These are phyloP conservation scores for Heliconius erato DNA, from an alignment of 2,888 invertebrate genomes.

Conservation along the genomic window DNA sequence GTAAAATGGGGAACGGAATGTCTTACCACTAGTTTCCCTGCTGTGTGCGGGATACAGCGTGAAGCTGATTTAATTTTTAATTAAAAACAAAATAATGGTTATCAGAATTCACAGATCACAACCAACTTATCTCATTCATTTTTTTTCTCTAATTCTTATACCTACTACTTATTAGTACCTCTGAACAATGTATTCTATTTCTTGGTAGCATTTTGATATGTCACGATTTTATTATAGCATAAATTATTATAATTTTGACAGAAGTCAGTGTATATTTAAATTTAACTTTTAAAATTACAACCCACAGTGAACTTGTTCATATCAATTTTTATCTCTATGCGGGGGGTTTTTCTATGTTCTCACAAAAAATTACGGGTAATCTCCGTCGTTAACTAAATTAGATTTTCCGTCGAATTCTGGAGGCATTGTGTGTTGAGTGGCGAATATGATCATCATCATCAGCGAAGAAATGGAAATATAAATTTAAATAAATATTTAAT, in stretches of 20 bases:
- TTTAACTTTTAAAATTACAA: not conserved
- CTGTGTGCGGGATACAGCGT: too few relatives aligned
- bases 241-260: not conserved
- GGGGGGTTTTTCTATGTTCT: constrained; percentile 4
- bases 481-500: too few relatives aligned
- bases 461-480: too few relatives aligned
- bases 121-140: too few relatives aligned
- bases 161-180: not conserved
- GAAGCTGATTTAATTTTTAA: too few relatives aligned
- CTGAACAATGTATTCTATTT: not conserved
- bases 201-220: not conserved
- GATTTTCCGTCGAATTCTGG: too few relatives aligned
- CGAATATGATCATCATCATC: too few relatives aligned
- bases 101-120: too few relatives aligned
- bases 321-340: not conserved
- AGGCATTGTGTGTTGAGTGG: too few relatives aligned
- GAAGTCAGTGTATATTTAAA: not conserved
- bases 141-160: not conserved
- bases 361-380: not conserved
- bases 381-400: constrained; percentile 1
- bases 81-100: too few relatives aligned
- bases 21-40: too few relatives aligned
- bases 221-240: not conserved
- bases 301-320: not conserved
- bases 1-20: too few relatives aligned